These are phyloP conservation scores for Oxytorus armatus DNA, from an alignment of 2,888 invertebrate species.

Conservation along the genomic window DNA sequence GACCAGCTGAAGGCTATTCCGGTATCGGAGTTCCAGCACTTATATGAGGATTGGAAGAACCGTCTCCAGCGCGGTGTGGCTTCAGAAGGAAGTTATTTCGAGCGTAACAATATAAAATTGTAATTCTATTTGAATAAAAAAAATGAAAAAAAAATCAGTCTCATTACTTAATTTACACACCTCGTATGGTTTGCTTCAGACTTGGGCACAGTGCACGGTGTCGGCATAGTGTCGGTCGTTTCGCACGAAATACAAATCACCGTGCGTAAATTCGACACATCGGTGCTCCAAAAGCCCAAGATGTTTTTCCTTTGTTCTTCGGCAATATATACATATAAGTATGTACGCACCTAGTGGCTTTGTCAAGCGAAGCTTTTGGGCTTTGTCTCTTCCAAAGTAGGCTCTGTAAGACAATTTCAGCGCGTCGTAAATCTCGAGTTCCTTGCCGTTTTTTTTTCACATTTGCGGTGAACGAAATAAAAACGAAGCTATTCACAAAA, in stretches of 20 bases:
- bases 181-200: too few species aligned
- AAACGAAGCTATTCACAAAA: background rate
- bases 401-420: constrained; percentile 45
- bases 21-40: too few species aligned
- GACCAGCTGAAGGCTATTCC: too few species aligned
- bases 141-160: too few species aligned
- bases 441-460: constrained; percentile 4
- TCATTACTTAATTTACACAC: too few species aligned
- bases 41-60: too few species aligned
- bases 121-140: too few species aligned
- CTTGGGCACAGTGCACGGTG: too few species aligned
- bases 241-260: constrained; percentile 35
- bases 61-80: too few species aligned
- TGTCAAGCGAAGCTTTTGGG: constrained; percentile 7
- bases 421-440: constrained; percentile 27
- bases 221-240: too few species aligned
- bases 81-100: too few species aligned
- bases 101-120: too few species aligned
- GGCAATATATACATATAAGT: background rate
- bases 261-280: constrained; percentile 33
- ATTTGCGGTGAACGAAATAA: background rate
- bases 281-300: constrained; percentile 25
- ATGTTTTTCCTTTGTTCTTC: constrained; percentile 40
- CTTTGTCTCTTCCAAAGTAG: constrained; percentile 17
- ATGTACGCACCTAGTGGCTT: constrained; percentile 11